Base-by-base conservation (phyloP, 2,888 invertebrate species). In the Synergus itoensis region DNA sequence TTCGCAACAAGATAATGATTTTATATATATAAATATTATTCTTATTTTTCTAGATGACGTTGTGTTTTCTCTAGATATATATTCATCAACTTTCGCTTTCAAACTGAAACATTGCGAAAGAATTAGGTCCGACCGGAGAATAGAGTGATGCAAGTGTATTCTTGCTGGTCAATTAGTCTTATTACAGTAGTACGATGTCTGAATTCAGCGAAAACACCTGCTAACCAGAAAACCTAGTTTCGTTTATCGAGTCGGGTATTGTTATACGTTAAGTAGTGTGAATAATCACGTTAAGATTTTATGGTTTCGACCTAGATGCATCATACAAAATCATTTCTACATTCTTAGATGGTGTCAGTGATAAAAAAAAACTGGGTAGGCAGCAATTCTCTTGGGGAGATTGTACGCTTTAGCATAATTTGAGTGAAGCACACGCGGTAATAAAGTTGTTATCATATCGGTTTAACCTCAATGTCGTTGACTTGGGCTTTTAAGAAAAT, bases 251-350 rank as follows among this genome's bases (percentile, higher is more conserved):
- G 7, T 16, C 28, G 16, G 36, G 28, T 69, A 48, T 48, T 69
- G 45, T 69, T 57, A 11, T 60, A 36, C 69, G 16, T 16, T 9
- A 69, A 69, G 69, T 36, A 69, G 69, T 36, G 36, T 73, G 53
- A 36, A 73, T 73, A 73, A 45, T n/a, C 36, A 48, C 48, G 28
- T 21, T 7, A 14, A 12, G 36, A 69, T 9, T 69, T 69, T 36
- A 69, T 53, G 69, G 28, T 8, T 48, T 14, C 69, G 69, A 69
- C 69, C 48, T 69, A 73, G 53, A 36, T 69, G 28, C 48, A 69
- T 69, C 12, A 43, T 45, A 28, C 21, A 48, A 48, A 69, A 69
- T 48, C 65, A 40, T 4, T 8, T 41, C 65, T 41, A 18, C 43
- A 67, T 45, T 67, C 21, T n/a, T 43, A 18, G 18, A 43, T 43